Base-by-base conservation (phyloP, 2,113 vertebrate genomes). In the Neolamprologus cancellatus region DNA sequence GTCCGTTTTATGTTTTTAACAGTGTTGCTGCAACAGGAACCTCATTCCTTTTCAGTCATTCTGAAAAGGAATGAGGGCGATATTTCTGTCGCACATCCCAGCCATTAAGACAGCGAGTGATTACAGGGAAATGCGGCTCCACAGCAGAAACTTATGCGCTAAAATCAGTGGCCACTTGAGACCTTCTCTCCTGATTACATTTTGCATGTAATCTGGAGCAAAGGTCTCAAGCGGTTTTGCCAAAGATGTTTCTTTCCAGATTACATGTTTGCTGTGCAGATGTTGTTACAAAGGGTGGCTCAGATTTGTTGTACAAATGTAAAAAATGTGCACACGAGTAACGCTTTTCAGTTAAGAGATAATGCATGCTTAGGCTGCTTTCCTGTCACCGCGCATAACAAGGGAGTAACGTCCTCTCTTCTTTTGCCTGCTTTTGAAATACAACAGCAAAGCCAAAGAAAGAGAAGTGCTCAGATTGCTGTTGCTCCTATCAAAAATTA, bases 401-500 rank as follows among this genome's bases (percentile, higher is more conserved):
- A 34, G 34, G 32, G 74, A 85, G 46, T 64, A 57, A 5, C 7
- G 14, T 91, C 54, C 76, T 48, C 61, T 90, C 15, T 83, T 32
- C 8, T 48, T 84, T 74, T 55, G 46, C 15, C 17, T 71, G 41
- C 36, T 50, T 61, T 84, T 84, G 36, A 25, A 44, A 85, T 55
- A 48, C 55, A 61, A 87, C 7, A 7, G 36, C 48, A 78, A 87
- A 48, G 71, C 32, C 81, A 74, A 79, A 86, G 74, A 74, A 83
- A 50, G 50, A 79, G 53, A 61, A 54, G 71, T 46, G 54, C 39
- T 91, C 52, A 78, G 76, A 89, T 82, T 91, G 85, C 88, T 86
- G 80, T 78, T 85, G 84, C 84, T 91, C 59, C 86, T 83, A 84
- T 87, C 80, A 57, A 66, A 91, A 91, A 94, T 94, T 88, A 93